These are phyloP conservation scores for Drosophila parvula DNA, from an alignment of 1,140 invertebrate species.

Conservation along the genomic window DNA sequence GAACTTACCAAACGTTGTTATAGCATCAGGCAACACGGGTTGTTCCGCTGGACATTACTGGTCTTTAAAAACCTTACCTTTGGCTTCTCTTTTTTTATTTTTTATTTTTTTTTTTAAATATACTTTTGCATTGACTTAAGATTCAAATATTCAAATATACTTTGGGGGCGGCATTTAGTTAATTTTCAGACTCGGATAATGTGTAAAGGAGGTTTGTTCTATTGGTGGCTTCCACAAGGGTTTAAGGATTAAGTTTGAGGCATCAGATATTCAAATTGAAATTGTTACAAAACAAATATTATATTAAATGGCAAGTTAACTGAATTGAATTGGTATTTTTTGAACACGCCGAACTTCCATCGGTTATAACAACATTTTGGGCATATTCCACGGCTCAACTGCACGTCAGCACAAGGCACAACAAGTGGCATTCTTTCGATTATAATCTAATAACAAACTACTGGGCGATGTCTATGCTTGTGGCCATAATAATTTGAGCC, in stretches of 20 bases:
- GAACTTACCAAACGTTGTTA: constrained; percentile 84
- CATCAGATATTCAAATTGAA: background rate
- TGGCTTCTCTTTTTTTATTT: constrained; percentile 40
- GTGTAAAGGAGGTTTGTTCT: background rate
- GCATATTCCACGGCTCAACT: constrained; percentile 31
- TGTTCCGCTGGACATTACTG: constrained; percentile 68
- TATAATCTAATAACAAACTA: constrained; percentile 2
- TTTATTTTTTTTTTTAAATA: constrained; percentile 40
- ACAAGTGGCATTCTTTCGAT: constrained; percentile 31
- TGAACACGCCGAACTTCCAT: constrained; percentile 33
- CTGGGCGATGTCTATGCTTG: constrained; percentile 14
- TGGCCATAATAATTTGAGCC: background rate
- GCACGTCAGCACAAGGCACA: constrained; percentile 74
- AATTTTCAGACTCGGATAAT: background rate
- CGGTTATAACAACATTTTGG: constrained; percentile 72
- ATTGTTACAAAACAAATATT: background rate
- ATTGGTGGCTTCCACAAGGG: background rate
- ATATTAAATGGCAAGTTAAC: background rate
- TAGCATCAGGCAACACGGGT: constrained; percentile 66
- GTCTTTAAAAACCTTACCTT: constrained; percentile 78
- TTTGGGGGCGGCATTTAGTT: background rate
- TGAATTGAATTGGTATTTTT: constrained; percentile 13
- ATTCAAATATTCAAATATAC: constrained; percentile 43
- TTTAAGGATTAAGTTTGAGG: background rate
- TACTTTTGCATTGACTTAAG: constrained; percentile 25